These are phyloP conservation scores for Palythoa grandis DNA, from an alignment of 92 coral and sea anemone species.

Conservation along the genomic window DNA sequence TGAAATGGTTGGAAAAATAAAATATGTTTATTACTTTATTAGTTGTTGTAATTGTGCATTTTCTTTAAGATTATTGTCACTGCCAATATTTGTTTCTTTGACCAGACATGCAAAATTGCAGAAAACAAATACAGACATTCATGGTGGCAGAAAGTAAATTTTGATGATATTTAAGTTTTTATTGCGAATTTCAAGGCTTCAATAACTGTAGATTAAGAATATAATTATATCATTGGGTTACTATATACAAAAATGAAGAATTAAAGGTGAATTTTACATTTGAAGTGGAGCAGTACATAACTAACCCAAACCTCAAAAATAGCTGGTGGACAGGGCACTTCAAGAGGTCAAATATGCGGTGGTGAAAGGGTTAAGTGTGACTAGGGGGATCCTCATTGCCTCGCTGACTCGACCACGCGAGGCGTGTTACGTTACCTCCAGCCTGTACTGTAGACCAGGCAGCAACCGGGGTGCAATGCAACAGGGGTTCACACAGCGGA, in stretches of 20 bases:
- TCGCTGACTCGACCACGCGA: no score
- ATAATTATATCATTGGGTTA: no score
- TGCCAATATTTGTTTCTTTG: conserved; percentile 6
- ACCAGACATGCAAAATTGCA: not conserved
- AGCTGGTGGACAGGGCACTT: no score
- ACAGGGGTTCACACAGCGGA: no score
- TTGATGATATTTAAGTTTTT: conserved; percentile 17
- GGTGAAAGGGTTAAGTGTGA: no score
- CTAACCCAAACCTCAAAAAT: no score
- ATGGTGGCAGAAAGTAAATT: conserved; percentile 6
- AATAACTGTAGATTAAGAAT: conserved; percentile 11
- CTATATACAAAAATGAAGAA: conserved; percentile 18
- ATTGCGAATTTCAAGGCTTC: conserved; percentile 17
- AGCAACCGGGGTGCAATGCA: no score
- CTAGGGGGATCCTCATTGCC: no score
- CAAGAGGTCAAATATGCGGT: no score
- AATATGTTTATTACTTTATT: not conserved
- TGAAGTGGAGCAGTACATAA: not conserved
- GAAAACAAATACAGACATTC: not conserved
- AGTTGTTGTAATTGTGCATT: conserved; percentile 10
- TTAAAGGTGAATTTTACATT: not conserved
- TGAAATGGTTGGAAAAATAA: conserved; percentile 12
- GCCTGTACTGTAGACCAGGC: no score
- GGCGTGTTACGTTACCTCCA: no score
- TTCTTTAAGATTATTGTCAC: not conserved